Conservation (phyloP, 2,888 invertebrate species). For the Eucriotettix oculatus region DNA sequence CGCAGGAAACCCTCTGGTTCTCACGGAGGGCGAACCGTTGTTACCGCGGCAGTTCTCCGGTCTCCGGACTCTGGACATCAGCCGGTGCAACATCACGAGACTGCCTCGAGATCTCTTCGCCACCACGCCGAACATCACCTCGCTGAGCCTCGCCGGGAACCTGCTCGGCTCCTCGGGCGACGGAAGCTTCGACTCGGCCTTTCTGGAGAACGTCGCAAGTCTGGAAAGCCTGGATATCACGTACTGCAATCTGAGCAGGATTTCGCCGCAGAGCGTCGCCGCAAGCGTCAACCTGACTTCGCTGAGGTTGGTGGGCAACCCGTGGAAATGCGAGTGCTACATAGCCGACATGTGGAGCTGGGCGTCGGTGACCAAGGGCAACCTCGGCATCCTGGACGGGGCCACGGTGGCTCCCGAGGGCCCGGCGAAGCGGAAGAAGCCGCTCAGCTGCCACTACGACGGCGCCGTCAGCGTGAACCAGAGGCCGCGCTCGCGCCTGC, state of each 20-base stretch:
- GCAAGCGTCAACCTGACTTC: slow-evolving; percentile 37
- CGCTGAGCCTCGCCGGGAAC: slow-evolving; percentile 44
- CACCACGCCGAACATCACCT: slow-evolving; percentile 41
- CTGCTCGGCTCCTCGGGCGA: slow-evolving; percentile 37
- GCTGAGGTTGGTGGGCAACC: slow-evolving; percentile 48
- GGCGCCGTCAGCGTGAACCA: slow-evolving; percentile 20
- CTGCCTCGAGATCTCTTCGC: slow-evolving; percentile 42
- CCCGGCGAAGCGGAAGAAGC: slow-evolving; percentile 17
- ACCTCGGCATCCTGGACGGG: slow-evolving; percentile 45
- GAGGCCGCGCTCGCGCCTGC: slow-evolving; percentile 14
- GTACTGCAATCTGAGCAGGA: slow-evolving; percentile 20
- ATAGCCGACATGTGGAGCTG: slow-evolving; percentile 56
- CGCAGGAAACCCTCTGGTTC: slow-evolving; percentile 46
- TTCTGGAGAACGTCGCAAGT: not conserved
- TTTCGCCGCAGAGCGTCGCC: slow-evolving; percentile 37
- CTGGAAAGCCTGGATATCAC: slow-evolving; percentile 6
- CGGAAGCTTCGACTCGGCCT: not conserved
- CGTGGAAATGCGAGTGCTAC: slow-evolving; percentile 50
- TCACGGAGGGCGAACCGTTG: slow-evolving; percentile 39
- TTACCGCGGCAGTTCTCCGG: slow-evolving; percentile 47
- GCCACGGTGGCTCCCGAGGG: slow-evolving; percentile 42
- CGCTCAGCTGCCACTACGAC: slow-evolving; percentile 43
- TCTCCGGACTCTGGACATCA: slow-evolving; percentile 44
- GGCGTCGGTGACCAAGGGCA: slow-evolving; percentile 46
- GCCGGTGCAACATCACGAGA: slow-evolving; percentile 43